A percentile compares a stretch with the other conserved stretches of the same genome.
Evolutionary conservation across 2,113 vertebrate species (phyloP).

Genomic region (Anolis carolinensis): DNA sequence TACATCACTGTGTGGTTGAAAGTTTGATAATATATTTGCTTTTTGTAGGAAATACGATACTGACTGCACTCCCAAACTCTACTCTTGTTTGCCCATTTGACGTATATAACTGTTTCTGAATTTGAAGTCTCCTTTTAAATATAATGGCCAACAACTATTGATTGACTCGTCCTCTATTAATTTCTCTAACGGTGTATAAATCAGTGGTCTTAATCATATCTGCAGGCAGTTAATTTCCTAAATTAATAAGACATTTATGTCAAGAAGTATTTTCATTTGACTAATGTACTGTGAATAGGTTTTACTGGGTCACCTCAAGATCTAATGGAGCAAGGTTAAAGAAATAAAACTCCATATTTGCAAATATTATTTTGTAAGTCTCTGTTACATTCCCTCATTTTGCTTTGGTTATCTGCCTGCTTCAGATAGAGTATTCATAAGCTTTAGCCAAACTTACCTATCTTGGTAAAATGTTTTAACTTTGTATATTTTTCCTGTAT

Average conservation of each 20-base stretch:
- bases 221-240: neutral
- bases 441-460: neutral
- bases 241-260: neutral
- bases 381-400: neutral
- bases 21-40: too few species aligned
- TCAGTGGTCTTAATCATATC: neutral
- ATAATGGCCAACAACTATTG: neutral
- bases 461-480: neutral
- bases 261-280: neutral
- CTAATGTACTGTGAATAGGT: neutral
- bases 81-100: neutral
- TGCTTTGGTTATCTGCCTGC: neutral
- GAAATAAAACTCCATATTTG: neutral
- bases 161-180: neutral
- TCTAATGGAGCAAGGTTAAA: neutral
- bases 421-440: neutral
- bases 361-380: neutral
- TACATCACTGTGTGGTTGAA: too few species aligned
- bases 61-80: neutral
- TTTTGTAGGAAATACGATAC: too few species aligned
- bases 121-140: neutral
- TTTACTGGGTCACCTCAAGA: neutral
- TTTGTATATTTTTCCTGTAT: neutral
- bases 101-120: neutral
- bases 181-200: neutral